Percentiles rank a stretch among this genome's conserved stretches.
These are phyloP conservation scores for Habrosyne pyritoides DNA, from an alignment of 2,888 invertebrate genomes.

Conservation along the genomic window DNA sequence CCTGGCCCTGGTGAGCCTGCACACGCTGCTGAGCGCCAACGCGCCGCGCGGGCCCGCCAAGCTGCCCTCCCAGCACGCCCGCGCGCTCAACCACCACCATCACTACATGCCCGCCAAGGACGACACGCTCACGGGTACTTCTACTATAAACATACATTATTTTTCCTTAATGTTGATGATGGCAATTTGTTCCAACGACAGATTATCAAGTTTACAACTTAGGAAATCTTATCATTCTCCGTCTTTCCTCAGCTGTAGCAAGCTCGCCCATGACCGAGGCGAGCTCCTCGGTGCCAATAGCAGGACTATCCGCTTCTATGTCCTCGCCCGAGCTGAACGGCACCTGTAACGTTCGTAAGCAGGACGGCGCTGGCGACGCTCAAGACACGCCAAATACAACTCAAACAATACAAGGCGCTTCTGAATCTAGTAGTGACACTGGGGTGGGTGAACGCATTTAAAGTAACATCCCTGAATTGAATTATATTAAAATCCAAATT, in stretches of 20 bases:
- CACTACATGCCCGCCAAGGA: constrained; percentile 60
- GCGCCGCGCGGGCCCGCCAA: constrained; percentile 33
- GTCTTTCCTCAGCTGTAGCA: constrained; percentile 57
- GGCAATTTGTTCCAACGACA: no score
- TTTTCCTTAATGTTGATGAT: no score
- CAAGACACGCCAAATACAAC: constrained; percentile 18
- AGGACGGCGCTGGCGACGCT: constrained; percentile 17
- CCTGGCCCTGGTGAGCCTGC: constrained; percentile 71
- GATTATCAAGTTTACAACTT: no score
- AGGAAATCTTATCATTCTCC: no score
- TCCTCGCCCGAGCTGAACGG: constrained; percentile 76
- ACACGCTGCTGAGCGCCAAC: constrained; percentile 70
- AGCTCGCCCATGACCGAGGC: constrained; percentile 59
- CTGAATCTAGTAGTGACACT: constrained; percentile 75
- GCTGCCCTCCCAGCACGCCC: constrained; percentile 41
- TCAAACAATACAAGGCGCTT: constrained; percentile 39
- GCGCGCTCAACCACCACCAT: constrained; percentile 44
- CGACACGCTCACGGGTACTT: constrained; percentile 51
- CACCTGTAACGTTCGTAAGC: constrained; percentile 23
- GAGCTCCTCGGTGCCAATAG: constrained; percentile 32
- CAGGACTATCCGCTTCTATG: constrained; percentile 63
- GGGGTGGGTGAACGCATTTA: constrained; percentile 66
- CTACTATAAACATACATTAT: neutral
- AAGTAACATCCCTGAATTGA: no score
- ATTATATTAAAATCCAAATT: no score